Conservation (phyloP, 2,797 vertebrate species). For the Thalassophryne amazonica region DNA sequence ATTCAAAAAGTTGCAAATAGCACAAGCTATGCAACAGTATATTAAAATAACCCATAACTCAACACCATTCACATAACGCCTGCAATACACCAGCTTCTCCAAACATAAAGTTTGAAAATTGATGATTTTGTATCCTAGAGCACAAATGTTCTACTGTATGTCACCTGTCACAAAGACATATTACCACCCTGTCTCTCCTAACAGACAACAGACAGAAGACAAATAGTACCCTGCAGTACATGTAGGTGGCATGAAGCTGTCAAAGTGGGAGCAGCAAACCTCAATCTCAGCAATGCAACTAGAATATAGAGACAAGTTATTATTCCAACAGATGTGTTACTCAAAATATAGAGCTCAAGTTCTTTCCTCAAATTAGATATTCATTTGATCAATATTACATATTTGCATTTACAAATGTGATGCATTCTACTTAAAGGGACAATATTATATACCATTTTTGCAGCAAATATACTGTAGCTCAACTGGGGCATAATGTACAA, state of each 20-base stretch:
- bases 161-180: background rate
- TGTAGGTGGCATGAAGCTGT: background rate
- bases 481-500: too few species aligned
- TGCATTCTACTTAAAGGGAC: too few species aligned
- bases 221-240: background rate
- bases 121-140: background rate
- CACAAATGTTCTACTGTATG: background rate
- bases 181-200: background rate
- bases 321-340: background rate
- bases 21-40: too few species aligned
- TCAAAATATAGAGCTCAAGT: background rate
- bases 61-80: too few species aligned
- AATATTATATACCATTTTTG: too few species aligned
- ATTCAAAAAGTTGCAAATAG: too few species aligned
- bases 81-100: background rate
- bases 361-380: background rate
- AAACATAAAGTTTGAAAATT: background rate
- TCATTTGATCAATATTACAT: background rate
- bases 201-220: constrained; percentile 1
- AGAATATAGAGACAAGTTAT: background rate
- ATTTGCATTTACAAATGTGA: too few species aligned
- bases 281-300: background rate
- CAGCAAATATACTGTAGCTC: too few species aligned
- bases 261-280: background rate
- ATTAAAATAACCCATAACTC: too few species aligned